phyloP scores from a whole-genome alignment of 2,888 invertebrate species.

The Stenurella melanura region DNA sequence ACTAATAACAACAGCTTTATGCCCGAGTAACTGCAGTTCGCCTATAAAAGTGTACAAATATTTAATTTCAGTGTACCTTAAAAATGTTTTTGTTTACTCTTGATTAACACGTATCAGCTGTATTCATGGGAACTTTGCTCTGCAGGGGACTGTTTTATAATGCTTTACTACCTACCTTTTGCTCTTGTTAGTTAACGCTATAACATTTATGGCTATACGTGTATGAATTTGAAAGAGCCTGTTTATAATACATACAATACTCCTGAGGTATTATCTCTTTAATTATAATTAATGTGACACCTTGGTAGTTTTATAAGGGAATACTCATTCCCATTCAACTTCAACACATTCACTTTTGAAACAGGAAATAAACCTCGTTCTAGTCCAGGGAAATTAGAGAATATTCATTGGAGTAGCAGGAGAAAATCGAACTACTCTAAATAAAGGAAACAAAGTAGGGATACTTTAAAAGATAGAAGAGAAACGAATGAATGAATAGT shows the following conservation, averaged over 20 bases:
- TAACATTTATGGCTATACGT: slow-evolving; percentile 9
- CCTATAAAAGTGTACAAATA: slow-evolving; percentile 43
- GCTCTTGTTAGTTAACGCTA: slow-evolving; percentile 8
- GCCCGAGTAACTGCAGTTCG: slow-evolving; percentile 35
- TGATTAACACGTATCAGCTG: slow-evolving; percentile 52
- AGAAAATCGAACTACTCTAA: too few species aligned
- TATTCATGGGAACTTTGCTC: slow-evolving; percentile 50
- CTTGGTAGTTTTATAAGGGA: too few species aligned
- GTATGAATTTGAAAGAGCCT: neutral
- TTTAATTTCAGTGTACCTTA: slow-evolving; percentile 41
- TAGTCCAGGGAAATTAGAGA: too few species aligned
- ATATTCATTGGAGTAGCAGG: too few species aligned
- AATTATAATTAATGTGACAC: too few species aligned
- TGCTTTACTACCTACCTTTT: slow-evolving; percentile 21
- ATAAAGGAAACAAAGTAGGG: too few species aligned
- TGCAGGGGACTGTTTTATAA: slow-evolving; percentile 20
- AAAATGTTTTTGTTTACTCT: slow-evolving; percentile 50
- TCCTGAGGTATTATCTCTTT: too few species aligned
- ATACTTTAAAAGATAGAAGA: too few species aligned
- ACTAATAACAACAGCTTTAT: slow-evolving; percentile 29
- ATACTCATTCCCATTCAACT: too few species aligned
- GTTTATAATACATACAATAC: neutral
- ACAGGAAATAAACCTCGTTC: too few species aligned
- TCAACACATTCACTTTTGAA: too few species aligned
- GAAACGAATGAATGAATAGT: too few species aligned